A percentile compares a stretch with the other conserved stretches of the same genome.
These are phyloP conservation scores for Drosophila borborema DNA, from an alignment of 2,888 invertebrate genomes.

Conservation along the genomic window DNA sequence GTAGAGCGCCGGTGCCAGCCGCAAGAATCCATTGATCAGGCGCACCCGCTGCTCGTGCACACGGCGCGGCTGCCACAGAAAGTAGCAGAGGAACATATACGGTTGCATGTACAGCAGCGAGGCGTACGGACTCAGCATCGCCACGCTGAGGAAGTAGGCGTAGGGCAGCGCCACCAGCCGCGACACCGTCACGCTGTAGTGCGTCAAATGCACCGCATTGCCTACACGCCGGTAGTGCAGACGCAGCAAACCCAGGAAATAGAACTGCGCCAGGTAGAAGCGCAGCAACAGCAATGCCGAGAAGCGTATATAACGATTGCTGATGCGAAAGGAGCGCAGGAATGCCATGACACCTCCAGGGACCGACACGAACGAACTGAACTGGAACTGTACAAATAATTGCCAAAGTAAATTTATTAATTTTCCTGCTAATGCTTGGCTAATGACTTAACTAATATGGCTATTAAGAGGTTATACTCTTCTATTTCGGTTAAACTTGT, in stretches of 20 bases:
- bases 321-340: conserved; percentile 38
- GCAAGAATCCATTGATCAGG: conserved; percentile 47
- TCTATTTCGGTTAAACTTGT: neutral
- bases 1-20: conserved; percentile 37
- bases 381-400: neutral
- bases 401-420: too few relatives aligned
- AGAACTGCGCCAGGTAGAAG: conserved; percentile 56
- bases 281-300: conserved; percentile 57
- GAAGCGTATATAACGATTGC: conserved; percentile 53
- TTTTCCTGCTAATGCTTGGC: neutral
- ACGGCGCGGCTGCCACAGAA: conserved; percentile 48
- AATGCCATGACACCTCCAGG: conserved; percentile 26
- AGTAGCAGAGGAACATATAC: conserved; percentile 47
- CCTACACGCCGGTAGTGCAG: conserved; percentile 35
- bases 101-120: conserved; percentile 56
- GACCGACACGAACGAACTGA: neutral
- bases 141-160: conserved; percentile 36
- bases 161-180: conserved; percentile 43
- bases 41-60: conserved; percentile 24
- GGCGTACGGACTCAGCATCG: conserved; percentile 31
- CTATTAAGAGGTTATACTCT: neutral
- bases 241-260: conserved; percentile 52
- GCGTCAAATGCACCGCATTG: conserved; percentile 50
- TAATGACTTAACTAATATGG: neutral
- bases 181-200: conserved; percentile 52